Base-by-base conservation (phyloP, 1,140 invertebrate genomes). In the Paralvinella palmiformis region DNA sequence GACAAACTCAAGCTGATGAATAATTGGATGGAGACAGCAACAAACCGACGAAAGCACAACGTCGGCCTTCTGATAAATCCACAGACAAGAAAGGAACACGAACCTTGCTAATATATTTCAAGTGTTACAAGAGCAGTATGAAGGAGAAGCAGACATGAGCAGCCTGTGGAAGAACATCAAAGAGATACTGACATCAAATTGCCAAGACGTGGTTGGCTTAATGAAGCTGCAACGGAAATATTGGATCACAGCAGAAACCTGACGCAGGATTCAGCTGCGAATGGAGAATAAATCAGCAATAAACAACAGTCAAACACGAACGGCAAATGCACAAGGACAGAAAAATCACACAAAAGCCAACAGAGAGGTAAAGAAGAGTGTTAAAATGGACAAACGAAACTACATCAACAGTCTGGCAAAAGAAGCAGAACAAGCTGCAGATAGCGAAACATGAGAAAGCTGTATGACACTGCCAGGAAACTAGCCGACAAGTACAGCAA, bases 331-430 rank as follows among this genome's bases (percentile, higher is more conserved):
- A 36, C 3, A 15, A n/a, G 29, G 20, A 13, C 27, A 57, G 27
- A 20, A 31, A 6, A 32, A 57, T 10, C n/a, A 57, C n/a, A 20
- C 55, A 57, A 17, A 32, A 36, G 55, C 27, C 55, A 31, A 57
- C 27, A 57, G 27, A 57, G 55, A 57, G n/a, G 55, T 57, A 36
- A 57, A 57, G 55, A 31, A 36, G 29, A 33, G 55, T 31, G 27
- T 32, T 4, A 57, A 57, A 2, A 13, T 13, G 17, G 29, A 57
- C 55, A 57, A 57, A 20, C 2, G 55, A 6, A 36, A 57, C 55
- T 57, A 57, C 55, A 57, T 33, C 7, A 17, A 57, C 55, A 57
- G 55, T 17, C 55, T 57, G 5, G 55, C 55, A 57, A 32, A 57
- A 31, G 55, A 57, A n/a, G 55, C 55, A 1, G 27, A 57, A n/a